A percentile compares a stretch with the other conserved stretches of the same genome.
phyloP scores from a whole-genome alignment of 35 echinoderm and acorn worm genomes.

The Patiria miniata region DNA sequence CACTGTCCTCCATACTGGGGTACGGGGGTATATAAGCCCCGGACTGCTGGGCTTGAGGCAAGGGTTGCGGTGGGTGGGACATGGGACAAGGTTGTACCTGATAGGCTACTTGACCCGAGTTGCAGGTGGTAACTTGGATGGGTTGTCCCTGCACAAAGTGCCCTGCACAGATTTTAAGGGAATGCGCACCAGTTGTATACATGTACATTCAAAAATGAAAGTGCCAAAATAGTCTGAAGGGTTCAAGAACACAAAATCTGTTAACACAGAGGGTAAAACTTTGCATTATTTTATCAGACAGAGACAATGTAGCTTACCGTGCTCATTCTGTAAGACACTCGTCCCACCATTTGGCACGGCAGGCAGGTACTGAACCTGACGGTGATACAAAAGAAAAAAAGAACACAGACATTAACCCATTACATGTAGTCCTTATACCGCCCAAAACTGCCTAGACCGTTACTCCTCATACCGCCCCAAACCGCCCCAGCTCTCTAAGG shows the following conservation, averaged over 20 bases:
- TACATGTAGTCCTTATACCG: too few relatives aligned
- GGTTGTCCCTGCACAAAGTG: not conserved
- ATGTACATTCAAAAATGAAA: too few relatives aligned
- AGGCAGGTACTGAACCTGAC: conserved; percentile 10
- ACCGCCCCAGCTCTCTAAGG: too few relatives aligned
- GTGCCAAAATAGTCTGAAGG: too few relatives aligned
- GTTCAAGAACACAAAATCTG: too few relatives aligned
- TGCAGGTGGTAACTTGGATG: conserved; percentile 12
- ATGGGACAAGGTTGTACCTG: not conserved
- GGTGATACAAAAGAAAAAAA: not conserved
- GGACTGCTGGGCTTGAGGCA: not conserved
- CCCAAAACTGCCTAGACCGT: too few relatives aligned
- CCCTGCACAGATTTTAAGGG: not conserved
- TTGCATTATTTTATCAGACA: not conserved
- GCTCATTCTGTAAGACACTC: not conserved
- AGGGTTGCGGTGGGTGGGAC: not conserved
- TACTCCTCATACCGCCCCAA: too few relatives aligned
- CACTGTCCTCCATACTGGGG: not conserved
- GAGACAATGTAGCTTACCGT: not conserved
- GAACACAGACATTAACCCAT: too few relatives aligned
- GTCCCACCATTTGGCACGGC: not conserved
- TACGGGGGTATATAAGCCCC: not conserved
- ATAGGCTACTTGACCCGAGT: not conserved
- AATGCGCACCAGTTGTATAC: too few relatives aligned
- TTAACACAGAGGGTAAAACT: too few relatives aligned